Evolutionary conservation across 2,113 vertebrate species (phyloP), one percentile per base, ranked within the genome.

Genomic region (Poeciliopsis occidentalis): DNA sequence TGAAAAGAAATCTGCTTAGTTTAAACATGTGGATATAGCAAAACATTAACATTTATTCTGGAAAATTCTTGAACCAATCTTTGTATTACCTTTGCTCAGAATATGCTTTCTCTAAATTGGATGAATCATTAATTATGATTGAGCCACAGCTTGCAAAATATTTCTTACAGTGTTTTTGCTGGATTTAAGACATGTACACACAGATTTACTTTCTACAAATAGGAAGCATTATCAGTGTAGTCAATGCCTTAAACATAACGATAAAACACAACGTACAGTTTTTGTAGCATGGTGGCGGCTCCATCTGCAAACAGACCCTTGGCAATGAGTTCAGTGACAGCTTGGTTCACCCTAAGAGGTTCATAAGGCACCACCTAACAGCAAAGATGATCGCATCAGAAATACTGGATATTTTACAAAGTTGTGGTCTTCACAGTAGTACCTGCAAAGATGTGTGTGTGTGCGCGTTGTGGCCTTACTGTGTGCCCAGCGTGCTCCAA

Each of bases 401-500:
- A 57, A 26, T 22, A 62, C 12, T 11, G 24, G 13, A 47, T 1
- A n/a, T 57, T 39, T 60, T 3, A 57, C 0, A 3, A 41, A 8
- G 13, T 1, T 2, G 4, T 8, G 2, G 63, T 64, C 34, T 26
- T 27, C 32, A 12, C 5, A 24, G 3, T 34, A 12, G 1, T n/a
- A 27, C 22, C 17, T 57, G 22, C 22, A 57, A 57, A 57, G 8
- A 57, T 29, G 26, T 26, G 51, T 13, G 24, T 15, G 7, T 34
- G 32, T 8, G 7, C 7, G 29, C 34, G 10, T 1, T 57, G 6
- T 27, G 27, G 4, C 34, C 89, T 89, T 90, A 98, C 97, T 78
- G 92, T 97, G 89, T 99, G 97, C 0, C 97, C 98, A 0, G 97
- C 96, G 22, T 92, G 87, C 88, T 99, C 96, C 26, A 99, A 62